Base-by-base conservation (phyloP, 2,888 invertebrate genomes). In the Balanococcus diminutus region DNA sequence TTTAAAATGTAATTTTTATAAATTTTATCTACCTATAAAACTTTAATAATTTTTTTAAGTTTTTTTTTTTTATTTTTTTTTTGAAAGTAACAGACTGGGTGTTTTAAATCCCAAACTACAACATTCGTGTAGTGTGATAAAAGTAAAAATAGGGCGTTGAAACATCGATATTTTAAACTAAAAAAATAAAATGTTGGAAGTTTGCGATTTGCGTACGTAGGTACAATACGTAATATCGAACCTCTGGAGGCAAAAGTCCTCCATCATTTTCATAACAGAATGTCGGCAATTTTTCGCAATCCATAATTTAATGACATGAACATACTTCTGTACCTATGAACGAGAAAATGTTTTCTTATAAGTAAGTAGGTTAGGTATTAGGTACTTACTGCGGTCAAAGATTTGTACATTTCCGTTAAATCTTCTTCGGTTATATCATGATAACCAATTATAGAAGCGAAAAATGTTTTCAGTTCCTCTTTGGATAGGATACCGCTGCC, bases 331-430 rank as follows among this genome's bases (percentile, higher is more conserved):
- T n/a, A 42, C n/a, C 0, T 46, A n/a, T 46, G n/a, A 46, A 46
- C 1, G 46, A n/a, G 46, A n/a, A 46, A 5, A 46, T n/a, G n/a
- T 22, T 56, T 72, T 31, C 72, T n/a, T n/a, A n/a, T n/a, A n/a
- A n/a, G n/a, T n/a, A n/a, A n/a, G n/a, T n/a, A n/a, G n/a, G n/a
- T n/a, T n/a, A n/a, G n/a, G n/a, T n/a, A n/a, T n/a, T n/a, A 39
- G 2, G 22, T 32, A 91, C 92, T 92, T 91, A 94, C 94, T 88
- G 94, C 94, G 32, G 95, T 94, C 92, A 95, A 92, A 32, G 93
- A 92, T 89, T 92, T 92, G 89, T 93, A 94, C 88, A 94, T 91
- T 87, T 93, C 92, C 89, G 94, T 93, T 88, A 94, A 91, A 87
- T 93, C 92, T 89, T 93, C 93, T 25, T 87, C 87, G 25, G 82